phyloP scores from a whole-genome alignment of 2,888 invertebrate species.

The Xestia xanthographa region DNA sequence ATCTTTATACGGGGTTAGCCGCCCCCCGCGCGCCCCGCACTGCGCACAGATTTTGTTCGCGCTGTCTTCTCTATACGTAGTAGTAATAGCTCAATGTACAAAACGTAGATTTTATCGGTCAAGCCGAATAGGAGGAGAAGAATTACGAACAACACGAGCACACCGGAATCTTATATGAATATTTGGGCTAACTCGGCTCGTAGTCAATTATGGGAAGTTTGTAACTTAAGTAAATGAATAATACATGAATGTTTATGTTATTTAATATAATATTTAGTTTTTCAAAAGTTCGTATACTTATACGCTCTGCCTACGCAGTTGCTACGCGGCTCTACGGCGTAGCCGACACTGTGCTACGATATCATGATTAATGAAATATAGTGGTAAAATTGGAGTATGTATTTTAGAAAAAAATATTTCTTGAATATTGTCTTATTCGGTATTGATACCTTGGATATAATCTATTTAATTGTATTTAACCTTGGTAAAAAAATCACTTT shows the following conservation, averaged over 20 bases:
- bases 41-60: too few species aligned
- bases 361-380: not conserved
- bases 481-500: not conserved
- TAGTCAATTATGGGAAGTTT: not conserved
- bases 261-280: not conserved
- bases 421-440: not conserved
- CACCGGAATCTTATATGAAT: not conserved
- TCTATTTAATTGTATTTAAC: not conserved
- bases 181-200: not conserved
- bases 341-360: constrained; percentile 9
- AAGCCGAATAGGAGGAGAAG: not conserved
- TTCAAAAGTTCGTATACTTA: not conserved
- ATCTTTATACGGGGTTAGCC: too few species aligned
- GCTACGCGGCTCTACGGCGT: constrained; percentile 20
- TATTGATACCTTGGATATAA: not conserved
- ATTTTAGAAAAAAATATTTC: not conserved
- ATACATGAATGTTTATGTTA: not conserved
- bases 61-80: too few species aligned
- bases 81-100: too few species aligned
- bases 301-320: not conserved
- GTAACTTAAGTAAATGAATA: not conserved
- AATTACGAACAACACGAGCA: not conserved
- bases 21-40: too few species aligned
- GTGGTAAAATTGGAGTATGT: not conserved
- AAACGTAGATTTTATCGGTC: not conserved